Evolutionary conservation across 2,113 vertebrate species (phyloP).

Genomic region (Alligator mississippiensis): DNA sequence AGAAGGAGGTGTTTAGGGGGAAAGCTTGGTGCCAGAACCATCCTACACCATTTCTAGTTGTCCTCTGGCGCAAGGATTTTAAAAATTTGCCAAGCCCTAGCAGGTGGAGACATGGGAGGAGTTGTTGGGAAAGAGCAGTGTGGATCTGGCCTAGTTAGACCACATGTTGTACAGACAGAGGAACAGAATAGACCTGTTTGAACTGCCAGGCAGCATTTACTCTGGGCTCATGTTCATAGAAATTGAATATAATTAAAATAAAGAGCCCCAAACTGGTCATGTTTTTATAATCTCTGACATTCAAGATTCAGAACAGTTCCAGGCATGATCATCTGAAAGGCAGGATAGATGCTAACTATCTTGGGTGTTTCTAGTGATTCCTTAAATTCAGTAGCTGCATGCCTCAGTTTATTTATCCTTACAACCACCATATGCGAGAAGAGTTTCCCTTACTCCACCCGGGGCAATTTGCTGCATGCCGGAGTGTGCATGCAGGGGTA

Average conservation of each 20-base stretch:
- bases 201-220: background rate
- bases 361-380: background rate
- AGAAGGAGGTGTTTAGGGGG: background rate
- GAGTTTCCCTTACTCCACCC: background rate
- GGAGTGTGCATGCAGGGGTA: too few species aligned
- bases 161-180: background rate
- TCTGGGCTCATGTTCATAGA: background rate
- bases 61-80: background rate
- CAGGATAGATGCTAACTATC: background rate
- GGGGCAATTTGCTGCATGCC: background rate
- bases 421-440: background rate
- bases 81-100: conserved; percentile 15
- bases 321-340: background rate
- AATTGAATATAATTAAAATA: background rate
- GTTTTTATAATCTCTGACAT: background rate
- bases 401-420: background rate
- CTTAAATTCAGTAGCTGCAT: background rate
- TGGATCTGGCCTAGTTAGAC: conserved; percentile 14
- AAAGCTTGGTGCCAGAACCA: background rate
- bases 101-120: conserved; percentile 19
- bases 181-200: background rate
- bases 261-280: background rate
- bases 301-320: background rate
- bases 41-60: background rate
- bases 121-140: background rate